phyloP scores from a whole-genome alignment of 2,888 invertebrate species.

The Ichneumoninae sp. region DNA sequence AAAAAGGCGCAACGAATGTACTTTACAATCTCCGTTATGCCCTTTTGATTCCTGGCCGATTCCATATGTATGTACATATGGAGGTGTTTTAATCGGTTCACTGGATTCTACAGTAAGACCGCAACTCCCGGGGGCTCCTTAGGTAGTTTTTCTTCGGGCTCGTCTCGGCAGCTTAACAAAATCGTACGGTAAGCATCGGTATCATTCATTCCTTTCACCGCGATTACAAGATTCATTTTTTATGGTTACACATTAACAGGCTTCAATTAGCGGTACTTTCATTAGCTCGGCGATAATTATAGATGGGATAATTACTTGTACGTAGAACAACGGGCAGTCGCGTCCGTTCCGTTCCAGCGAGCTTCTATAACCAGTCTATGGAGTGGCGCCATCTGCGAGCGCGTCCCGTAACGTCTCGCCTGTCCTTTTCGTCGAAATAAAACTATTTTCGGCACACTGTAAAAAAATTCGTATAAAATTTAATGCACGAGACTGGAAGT shows the following conservation, averaged over 20 bases:
- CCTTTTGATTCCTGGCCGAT: no score
- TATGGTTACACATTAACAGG: neutral
- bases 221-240: constrained; percentile 51
- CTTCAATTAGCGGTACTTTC: constrained; percentile 42
- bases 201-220: constrained; percentile 36
- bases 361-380: neutral
- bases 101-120: constrained; percentile 9
- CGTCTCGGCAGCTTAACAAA: constrained; percentile 16
- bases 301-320: neutral
- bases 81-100: constrained; percentile 49
- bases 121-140: constrained; percentile 28
- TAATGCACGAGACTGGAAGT: no score
- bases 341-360: neutral
- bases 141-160: constrained; percentile 34
- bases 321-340: neutral
- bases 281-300: constrained; percentile 47
- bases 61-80: neutral
- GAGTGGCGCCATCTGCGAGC: neutral
- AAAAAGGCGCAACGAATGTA: no score
- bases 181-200: constrained; percentile 8
- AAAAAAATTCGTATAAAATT: no score
- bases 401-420: neutral
- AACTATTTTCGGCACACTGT: neutral
- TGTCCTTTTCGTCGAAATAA: no score
- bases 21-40: no score